These are phyloP conservation scores for Agrilus cyanescens DNA, from an alignment of 2,888 invertebrate species.

Conservation along the genomic window DNA sequence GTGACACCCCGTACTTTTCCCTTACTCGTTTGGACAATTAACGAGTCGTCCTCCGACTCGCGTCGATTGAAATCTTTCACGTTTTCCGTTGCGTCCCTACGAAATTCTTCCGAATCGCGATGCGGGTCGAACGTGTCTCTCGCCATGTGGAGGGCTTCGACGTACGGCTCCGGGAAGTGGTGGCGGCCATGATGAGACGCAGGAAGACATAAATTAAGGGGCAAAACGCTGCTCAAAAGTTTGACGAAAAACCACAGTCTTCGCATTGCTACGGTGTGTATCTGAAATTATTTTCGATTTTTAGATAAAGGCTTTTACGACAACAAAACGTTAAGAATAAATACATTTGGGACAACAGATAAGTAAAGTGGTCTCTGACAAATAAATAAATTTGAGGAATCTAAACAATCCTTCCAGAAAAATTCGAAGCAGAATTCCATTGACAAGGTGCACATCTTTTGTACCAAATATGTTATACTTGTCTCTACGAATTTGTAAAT, in stretches of 20 bases:
- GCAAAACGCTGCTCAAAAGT: conserved; percentile 26
- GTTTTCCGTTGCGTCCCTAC: conserved; percentile 34
- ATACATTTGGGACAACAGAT: too few relatives aligned
- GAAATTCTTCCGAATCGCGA: conserved; percentile 32
- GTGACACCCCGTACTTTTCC: conserved; percentile 67
- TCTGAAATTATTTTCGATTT: conserved; percentile 12
- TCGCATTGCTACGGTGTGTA: conserved; percentile 24
- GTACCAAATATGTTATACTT: too few relatives aligned
- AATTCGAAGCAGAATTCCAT: too few relatives aligned
- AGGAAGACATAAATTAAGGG: conserved; percentile 24
- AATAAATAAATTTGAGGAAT: too few relatives aligned
- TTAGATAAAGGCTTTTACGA: too few relatives aligned
- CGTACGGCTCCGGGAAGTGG: conserved; percentile 30
- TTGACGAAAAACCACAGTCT: conserved; percentile 27
- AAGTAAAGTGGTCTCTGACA: too few relatives aligned
- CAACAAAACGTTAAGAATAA: too few relatives aligned
- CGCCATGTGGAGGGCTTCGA: conserved; percentile 32
- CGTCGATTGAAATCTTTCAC: conserved; percentile 30
- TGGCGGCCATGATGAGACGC: conserved; percentile 31
- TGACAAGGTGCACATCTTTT: too few relatives aligned
- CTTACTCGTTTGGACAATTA: conserved; percentile 67
- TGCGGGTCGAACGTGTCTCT: conserved; percentile 35
- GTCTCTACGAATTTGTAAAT: too few relatives aligned
- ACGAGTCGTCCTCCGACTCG: conserved; percentile 50
- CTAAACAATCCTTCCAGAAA: too few relatives aligned